phyloP scores from a whole-genome alignment of 2,113 vertebrate species.

The Motacilla alba region DNA sequence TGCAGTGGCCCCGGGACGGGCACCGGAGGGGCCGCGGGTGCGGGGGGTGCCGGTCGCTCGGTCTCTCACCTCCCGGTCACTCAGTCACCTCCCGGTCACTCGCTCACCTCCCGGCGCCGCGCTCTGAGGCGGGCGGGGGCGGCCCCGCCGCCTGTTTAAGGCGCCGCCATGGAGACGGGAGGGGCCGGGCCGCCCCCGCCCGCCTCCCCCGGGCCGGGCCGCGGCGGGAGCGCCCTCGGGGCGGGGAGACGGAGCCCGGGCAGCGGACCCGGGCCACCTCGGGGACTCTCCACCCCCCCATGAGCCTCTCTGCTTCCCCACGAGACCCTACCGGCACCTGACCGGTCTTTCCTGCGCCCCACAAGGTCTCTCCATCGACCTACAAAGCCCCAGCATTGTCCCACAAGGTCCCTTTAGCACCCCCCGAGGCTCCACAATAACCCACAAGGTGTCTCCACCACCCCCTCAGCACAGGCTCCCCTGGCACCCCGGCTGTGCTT shows the following conservation, averaged over 20 bases:
- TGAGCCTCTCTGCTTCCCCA: not conserved
- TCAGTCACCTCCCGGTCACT: not conserved
- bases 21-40: too few relatives aligned
- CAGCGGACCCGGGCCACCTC: not conserved
- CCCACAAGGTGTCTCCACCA: not conserved
- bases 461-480: fast-evolving
- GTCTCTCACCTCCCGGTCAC: not conserved
- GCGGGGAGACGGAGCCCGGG: not conserved
- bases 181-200: constrained; percentile 14
- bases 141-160: not conserved
- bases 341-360: too few relatives aligned
- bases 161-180: not conserved
- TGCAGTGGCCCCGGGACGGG: not conserved
- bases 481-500: too few relatives aligned
- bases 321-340: not conserved
- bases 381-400: fast-evolving
- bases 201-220: not conserved
- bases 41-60: not conserved
- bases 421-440: not conserved
- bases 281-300: fast-evolving
- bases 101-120: not conserved
- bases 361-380: not conserved
- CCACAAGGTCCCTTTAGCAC: not conserved
- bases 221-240: not conserved
- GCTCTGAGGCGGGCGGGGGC: not conserved